These are phyloP conservation scores for Garra rufa DNA, from an alignment of 2,113 vertebrate genomes.

Conservation along the genomic window DNA sequence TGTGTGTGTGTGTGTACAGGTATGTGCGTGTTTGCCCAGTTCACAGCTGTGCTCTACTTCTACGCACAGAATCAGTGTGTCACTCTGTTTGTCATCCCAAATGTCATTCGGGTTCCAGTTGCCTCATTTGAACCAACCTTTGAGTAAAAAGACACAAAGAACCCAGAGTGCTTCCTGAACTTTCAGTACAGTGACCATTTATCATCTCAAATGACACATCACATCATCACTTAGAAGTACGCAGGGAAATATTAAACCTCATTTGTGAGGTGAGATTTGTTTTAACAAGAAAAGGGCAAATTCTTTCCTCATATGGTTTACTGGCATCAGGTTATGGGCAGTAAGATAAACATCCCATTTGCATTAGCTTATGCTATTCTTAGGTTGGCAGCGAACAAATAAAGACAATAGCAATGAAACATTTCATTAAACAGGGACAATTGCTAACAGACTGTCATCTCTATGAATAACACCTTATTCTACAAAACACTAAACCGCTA, in stretches of 20 bases:
- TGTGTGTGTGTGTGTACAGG: background rate
- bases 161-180: conserved; percentile 64
- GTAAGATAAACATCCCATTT: background rate
- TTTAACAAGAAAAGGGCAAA: background rate
- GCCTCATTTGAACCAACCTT: conserved; percentile 63
- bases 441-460: background rate
- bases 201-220: background rate
- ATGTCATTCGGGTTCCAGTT: conserved; percentile 61
- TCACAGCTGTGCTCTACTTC: conserved; percentile 36
- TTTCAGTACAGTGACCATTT: background rate
- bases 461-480: background rate
- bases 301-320: background rate
- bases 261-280: background rate
- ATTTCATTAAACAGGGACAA: background rate
- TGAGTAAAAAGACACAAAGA: conserved; percentile 64
- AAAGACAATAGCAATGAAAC: background rate
- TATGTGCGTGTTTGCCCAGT: conserved; percentile 10
- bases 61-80: conserved; percentile 53
- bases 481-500: background rate
- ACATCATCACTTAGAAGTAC: background rate
- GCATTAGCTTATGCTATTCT: background rate
- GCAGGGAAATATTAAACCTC: background rate
- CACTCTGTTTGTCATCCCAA: conserved; percentile 71
- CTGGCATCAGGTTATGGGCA: background rate
- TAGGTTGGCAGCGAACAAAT: background rate